Base-by-base conservation (phyloP, 1,140 invertebrate species). In the Dolichoris vasculosae region DNA sequence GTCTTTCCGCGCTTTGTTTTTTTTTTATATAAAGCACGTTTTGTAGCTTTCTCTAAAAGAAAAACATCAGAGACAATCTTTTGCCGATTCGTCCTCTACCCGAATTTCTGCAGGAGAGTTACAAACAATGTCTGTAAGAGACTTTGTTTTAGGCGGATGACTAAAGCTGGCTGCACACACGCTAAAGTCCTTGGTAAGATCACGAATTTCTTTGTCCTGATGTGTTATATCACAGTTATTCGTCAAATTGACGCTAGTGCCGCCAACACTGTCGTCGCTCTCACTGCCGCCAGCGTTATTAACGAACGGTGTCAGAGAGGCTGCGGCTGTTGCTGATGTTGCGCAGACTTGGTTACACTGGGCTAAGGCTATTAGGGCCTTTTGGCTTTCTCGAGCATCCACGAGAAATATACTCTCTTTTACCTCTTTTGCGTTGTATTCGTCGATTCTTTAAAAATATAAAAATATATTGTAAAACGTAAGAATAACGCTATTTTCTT, bases 371-470 rank as follows among this genome's bases (percentile, higher is more conserved):
- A 95, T 93, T n/a, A 95, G 85, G 4, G 95, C 95, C 84, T 96
- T 95, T 90, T 96, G 96, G 55, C 95, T 96, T 90, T 96, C 96
- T 83, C 96, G 94, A 67, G 96, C 96, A 92, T 97, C 96, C 83
- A 96, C 92, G 86, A 97, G 90, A 90, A 97, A 97, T 90, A 97
- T 96, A 87, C 96, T 97, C 91, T 97, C 97, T 92, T 97, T 97
- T 0, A 97, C 95, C 93, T 97, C 95, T 89, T 97, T 97, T 71
- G 94, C 94, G 75, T 95, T 96, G 79, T 96, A 96, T 83, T 97
- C 95, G 89, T 97, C 96, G 87, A 97, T 96, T 92, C 94, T 94
- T 81, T 38, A 90, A 92, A 81, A 4, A 77, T n/a, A 69, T 79
- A 63, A 75, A 64, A 40, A 40, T 73, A 40, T 43, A 43, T 30